A percentile compares a stretch with the other conserved stretches of the same genome.
These are phyloP conservation scores for Lycocorax pyrrhopterus DNA, from an alignment of 2,113 vertebrate genomes.

Conservation along the genomic window DNA sequence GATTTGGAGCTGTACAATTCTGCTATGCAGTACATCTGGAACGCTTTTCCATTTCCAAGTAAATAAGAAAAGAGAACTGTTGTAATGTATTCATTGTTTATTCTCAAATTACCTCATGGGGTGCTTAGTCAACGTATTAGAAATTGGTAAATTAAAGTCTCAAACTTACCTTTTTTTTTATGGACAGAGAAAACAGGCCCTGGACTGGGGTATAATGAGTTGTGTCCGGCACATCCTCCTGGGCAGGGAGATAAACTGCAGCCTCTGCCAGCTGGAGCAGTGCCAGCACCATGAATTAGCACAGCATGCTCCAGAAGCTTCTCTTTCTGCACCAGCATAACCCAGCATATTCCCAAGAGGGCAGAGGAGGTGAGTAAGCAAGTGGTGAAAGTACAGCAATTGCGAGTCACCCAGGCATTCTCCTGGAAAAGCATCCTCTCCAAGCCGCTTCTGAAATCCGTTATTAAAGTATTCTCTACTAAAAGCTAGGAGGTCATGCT, in stretches of 20 bases:
- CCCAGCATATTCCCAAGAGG: not conserved
- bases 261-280: not conserved
- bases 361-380: constrained; percentile 16
- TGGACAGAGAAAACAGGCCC: not conserved
- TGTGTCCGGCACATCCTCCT: not conserved
- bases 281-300: not conserved
- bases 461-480: not conserved
- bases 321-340: not conserved
- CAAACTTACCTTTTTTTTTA: not conserved
- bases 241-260: not conserved
- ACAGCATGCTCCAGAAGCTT: constrained; percentile 10
- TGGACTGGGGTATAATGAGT: not conserved
- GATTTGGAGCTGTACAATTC: not conserved
- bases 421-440: not conserved
- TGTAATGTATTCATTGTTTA: not conserved
- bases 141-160: not conserved
- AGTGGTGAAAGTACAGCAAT: not conserved
- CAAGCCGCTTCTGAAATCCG: not conserved
- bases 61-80: not conserved
- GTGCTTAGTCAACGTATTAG: not conserved
- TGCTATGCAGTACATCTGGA: not conserved
- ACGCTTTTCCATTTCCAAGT: not conserved
- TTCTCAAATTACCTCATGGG: not conserved
- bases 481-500: not conserved
- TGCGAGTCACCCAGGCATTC: not conserved